phyloP scores from a whole-genome alignment of 2,888 invertebrate species.

The Stratiomys singularior region DNA sequence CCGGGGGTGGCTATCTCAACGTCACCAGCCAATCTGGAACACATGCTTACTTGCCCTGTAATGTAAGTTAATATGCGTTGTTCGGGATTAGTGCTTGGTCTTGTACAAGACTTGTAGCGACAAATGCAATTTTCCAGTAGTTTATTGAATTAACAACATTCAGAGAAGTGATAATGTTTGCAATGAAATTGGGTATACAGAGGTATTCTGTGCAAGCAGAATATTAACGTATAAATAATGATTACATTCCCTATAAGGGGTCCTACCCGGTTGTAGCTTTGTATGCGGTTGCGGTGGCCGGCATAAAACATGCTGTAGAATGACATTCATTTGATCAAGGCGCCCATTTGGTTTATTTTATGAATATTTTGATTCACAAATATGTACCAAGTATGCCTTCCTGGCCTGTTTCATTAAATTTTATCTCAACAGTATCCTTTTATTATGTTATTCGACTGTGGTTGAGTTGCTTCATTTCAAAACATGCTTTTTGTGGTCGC shows the following conservation, averaged over 20 bases:
- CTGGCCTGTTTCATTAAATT: too few relatives aligned
- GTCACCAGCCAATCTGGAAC: slow-evolving; percentile 51
- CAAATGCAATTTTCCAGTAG: slow-evolving; percentile 20
- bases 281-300: background rate
- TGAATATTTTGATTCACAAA: too few relatives aligned
- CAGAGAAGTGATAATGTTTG: slow-evolving; percentile 14
- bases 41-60: slow-evolving; percentile 48
- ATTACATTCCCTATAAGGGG: background rate
- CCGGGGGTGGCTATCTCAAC: slow-evolving; percentile 45
- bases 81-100: slow-evolving; percentile 6
- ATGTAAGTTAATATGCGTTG: slow-evolving; percentile 43
- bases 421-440: too few relatives aligned
- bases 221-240: slow-evolving; percentile 1
- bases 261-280: background rate
- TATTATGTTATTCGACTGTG: too few relatives aligned
- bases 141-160: slow-evolving; percentile 21
- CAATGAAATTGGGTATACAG: background rate
- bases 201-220: background rate
- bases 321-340: too few relatives aligned
- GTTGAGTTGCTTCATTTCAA: too few relatives aligned
- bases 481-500: too few relatives aligned
- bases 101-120: slow-evolving; percentile 12
- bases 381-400: too few relatives aligned
- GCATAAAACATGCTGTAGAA: too few relatives aligned
- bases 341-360: too few relatives aligned